phyloP scores from a whole-genome alignment of 2,113 vertebrate species.

The Pluvianellus socialis region DNA sequence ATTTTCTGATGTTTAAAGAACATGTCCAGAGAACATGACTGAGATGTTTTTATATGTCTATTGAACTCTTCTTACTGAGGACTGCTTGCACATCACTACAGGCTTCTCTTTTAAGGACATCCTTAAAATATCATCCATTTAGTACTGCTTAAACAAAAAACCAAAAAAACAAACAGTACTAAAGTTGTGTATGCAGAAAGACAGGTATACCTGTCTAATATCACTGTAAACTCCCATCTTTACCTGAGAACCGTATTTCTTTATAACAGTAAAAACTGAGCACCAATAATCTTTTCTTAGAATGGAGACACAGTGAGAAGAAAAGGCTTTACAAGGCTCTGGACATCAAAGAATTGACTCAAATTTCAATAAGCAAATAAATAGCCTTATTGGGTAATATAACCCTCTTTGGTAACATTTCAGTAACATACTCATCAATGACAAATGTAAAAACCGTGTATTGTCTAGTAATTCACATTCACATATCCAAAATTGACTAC shows the following conservation, averaged over 20 bases:
- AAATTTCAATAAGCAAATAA: neutral
- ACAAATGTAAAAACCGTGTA: neutral
- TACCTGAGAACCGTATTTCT: neutral
- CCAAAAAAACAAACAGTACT: neutral
- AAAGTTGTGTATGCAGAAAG: neutral
- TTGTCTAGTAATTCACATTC: neutral
- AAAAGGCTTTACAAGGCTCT: neutral
- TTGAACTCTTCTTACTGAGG: neutral
- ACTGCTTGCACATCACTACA: neutral
- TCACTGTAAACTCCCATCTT: neutral
- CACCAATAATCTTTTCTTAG: neutral
- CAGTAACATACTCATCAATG: neutral
- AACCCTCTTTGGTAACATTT: neutral
- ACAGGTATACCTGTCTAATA: neutral
- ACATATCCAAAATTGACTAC: neutral
- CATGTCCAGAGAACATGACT: neutral
- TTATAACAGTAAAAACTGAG: neutral
- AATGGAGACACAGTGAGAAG: neutral
- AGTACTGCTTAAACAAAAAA: neutral
- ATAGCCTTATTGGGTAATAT: neutral
- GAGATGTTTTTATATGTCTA: neutral
- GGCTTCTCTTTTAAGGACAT: neutral
- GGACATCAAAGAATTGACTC: neutral
- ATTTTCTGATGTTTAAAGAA: neutral
- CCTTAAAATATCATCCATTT: neutral